phyloP scores from a whole-genome alignment of 2,113 vertebrate species.

The Cryptotis parvus region DNA sequence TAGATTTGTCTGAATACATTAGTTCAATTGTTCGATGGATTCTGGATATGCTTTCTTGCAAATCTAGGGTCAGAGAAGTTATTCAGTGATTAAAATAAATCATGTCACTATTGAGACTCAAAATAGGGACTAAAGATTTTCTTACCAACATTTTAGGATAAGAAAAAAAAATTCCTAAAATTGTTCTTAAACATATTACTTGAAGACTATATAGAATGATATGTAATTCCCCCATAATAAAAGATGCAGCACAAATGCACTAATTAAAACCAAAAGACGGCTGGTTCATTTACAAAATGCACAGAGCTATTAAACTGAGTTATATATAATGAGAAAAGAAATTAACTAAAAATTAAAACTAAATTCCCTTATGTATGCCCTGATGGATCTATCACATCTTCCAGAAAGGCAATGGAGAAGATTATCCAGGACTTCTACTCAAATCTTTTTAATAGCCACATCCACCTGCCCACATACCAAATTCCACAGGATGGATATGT shows the following conservation, averaged over 20 bases:
- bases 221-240: conserved; percentile 24
- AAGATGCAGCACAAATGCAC: background rate
- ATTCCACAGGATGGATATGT: too few relatives aligned
- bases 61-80: conserved; percentile 87
- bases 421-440: too few relatives aligned
- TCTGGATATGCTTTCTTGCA: conserved; percentile 97
- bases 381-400: too few relatives aligned
- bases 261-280: conserved; percentile 24
- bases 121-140: background rate
- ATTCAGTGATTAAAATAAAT: conserved; percentile 40
- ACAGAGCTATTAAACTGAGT: background rate
- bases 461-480: too few relatives aligned
- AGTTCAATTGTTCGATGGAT: conserved; percentile 98
- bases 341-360: conserved; percentile 5
- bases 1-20: conserved; percentile 99
- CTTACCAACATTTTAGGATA: background rate
- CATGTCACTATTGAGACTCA: conserved; percentile 13
- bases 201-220: background rate
- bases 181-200: background rate
- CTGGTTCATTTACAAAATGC: background rate
- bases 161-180: conserved; percentile 38
- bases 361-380: background rate
- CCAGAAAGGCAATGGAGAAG: too few relatives aligned
- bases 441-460: too few relatives aligned
- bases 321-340: background rate